phyloP scores from a whole-genome alignment of 2,113 vertebrate genomes.

The Garra rufa region DNA sequence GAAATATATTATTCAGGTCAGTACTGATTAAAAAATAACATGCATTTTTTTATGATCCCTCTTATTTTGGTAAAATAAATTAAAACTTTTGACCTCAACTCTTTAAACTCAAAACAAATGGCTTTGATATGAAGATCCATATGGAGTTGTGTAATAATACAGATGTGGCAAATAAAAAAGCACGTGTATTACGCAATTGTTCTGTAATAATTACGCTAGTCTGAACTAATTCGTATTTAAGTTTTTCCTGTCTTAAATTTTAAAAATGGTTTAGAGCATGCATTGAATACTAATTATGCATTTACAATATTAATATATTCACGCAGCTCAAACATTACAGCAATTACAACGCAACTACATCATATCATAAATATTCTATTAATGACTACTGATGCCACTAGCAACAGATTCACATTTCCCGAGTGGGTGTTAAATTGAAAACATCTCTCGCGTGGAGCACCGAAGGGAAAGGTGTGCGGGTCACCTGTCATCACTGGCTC shows the following conservation, averaged over 20 bases:
- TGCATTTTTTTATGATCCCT: too few relatives aligned
- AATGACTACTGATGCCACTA: not conserved
- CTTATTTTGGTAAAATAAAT: too few relatives aligned
- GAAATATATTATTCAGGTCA: too few relatives aligned
- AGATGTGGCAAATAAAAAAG: not conserved
- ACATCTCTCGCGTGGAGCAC: conserved; percentile 8
- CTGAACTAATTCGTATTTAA: not conserved
- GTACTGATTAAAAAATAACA: too few relatives aligned
- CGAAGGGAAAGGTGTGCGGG: conserved; percentile 20
- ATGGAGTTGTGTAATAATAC: not conserved
- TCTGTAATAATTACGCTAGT: not conserved
- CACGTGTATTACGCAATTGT: not conserved
- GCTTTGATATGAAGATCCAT: not conserved
- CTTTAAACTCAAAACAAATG: not conserved
- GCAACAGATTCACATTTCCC: conserved; percentile 29
- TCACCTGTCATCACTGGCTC: conserved; percentile 60
- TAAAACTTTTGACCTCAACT: too few relatives aligned
- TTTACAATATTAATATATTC: conserved; percentile 31
- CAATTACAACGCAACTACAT: conserved; percentile 36
- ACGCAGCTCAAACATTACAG: conserved; percentile 32
- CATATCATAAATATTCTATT: conserved; percentile 33
- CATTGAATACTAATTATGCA: not conserved
- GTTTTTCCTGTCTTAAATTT: not conserved
- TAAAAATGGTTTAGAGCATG: not conserved
- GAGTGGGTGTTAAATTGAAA: conserved; percentile 17